Evolutionary conservation across 1,140 invertebrate species (phyloP).

Genomic region (Drepana arcuata): DNA sequence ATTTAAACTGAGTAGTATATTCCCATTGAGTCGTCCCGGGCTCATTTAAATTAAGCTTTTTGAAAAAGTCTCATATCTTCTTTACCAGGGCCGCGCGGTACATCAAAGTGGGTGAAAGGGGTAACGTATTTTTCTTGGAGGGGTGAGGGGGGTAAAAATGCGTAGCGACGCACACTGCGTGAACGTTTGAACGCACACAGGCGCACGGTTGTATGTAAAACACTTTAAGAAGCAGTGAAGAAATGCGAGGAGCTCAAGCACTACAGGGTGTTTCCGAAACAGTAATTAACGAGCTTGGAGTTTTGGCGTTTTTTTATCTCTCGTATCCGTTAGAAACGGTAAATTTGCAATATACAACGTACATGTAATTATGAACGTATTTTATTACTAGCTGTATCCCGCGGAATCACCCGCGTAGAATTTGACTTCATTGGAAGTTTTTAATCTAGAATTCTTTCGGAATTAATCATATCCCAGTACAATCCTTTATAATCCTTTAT

Average conservation of each 20-base stretch:
- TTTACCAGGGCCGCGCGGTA: conserved; percentile 62
- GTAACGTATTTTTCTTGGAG: conserved; percentile 66
- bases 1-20: conserved; percentile 69
- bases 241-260: conserved; percentile 67
- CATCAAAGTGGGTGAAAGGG: conserved; percentile 64
- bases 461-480: no score
- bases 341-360: background rate
- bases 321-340: background rate
- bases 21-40: conserved; percentile 57
- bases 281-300: background rate
- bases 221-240: conserved; percentile 71
- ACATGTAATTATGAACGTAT: no score
- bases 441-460: background rate
- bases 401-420: no score
- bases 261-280: conserved; percentile 36
- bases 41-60: conserved; percentile 72
- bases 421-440: background rate
- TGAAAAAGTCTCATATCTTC: conserved; percentile 71
- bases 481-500: no score
- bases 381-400: no score
- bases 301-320: background rate
- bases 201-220: conserved; percentile 60
- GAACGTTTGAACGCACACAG: conserved; percentile 64
- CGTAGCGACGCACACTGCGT: conserved; percentile 65
- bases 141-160: conserved; percentile 54